Base-by-base conservation (phyloP, 2,113 vertebrate species). In the Epinephelus lanceolatus region DNA sequence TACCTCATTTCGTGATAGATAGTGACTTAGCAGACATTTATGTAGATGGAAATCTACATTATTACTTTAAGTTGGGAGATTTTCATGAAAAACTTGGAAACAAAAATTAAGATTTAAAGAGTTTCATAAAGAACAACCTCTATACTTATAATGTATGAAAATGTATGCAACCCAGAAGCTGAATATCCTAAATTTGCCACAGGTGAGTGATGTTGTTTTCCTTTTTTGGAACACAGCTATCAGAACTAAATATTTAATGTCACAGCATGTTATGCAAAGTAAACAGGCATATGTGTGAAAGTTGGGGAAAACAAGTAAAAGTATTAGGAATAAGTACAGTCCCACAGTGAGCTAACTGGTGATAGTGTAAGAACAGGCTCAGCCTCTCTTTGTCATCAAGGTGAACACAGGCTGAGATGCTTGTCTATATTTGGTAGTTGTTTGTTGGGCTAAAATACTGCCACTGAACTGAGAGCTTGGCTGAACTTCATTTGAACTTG, bases 401-500 rank as follows among this genome's bases (percentile, higher is more conserved):
- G 61, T 69, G 67, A 74, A 45, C 33, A 15, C 47, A 37, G 49
- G 47, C 61, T 9, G 14, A 33, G 76, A 86, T 51, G 45, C 56
- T 23, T 23, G 77, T 65, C 72, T 81, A 55, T 59, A 33, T 74
- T 67, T 17, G 13, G 6, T 37, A 18, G 52, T 57, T 59, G 57
- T 78, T 57, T 53, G 63, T 71, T 18, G 25, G 27, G 15, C n/a
- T 78, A 33, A 78, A 85, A 71, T 72, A 76, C 85, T 71, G 27
- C 76, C 76, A 47, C 76, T 76, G 33, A 84, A 69, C 40, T 52
- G 37, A 63, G 55, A 73, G n/a, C 67, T 62, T 81, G 87, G 87
- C 89, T 86, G 78, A 86, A 86, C 80, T 85, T 60, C 21, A 51
- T 42, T 72, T 88, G 68, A 84, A 80, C 86, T 83, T 61, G 61